Conservation (phyloP, 1,140 invertebrate genomes). For the Globodera ellingtonae region DNA sequence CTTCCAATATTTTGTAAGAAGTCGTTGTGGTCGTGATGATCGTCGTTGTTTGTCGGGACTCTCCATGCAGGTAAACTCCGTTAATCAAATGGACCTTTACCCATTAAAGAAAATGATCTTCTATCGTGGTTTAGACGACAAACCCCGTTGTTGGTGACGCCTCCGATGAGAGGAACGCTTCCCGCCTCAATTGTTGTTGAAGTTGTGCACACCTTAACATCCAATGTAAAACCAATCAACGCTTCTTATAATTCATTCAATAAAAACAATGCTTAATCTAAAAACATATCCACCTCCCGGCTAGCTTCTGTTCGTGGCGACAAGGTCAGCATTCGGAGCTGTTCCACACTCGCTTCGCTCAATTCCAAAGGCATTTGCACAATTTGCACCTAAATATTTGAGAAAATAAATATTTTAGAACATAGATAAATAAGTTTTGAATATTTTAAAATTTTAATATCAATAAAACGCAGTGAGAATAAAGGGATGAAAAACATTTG, state of each 20-base stretch:
- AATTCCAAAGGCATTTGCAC: constrained; percentile 44
- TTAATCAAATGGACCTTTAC: constrained; percentile 27
- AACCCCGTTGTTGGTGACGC: constrained; percentile 24
- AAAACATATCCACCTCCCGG: constrained; percentile 26
- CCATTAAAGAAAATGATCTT: background rate
- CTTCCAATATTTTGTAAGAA: constrained; percentile 47
- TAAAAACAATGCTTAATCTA: background rate
- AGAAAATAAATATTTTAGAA: background rate
- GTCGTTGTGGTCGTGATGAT: constrained; percentile 51
- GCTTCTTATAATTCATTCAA: too few relatives aligned
- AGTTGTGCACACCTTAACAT: constrained; percentile 36
- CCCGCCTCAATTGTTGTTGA: constrained; percentile 46
- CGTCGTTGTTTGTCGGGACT: constrained; percentile 43
- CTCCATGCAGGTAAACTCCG: constrained; percentile 35
- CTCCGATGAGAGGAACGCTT: constrained; percentile 30
- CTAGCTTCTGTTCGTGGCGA: constrained; percentile 34
- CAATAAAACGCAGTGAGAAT: background rate
- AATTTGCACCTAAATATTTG: constrained; percentile 31
- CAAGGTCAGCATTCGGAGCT: constrained; percentile 27
- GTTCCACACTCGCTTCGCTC: constrained; percentile 20
- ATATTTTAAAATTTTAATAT: too few relatives aligned
- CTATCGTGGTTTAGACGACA: background rate
- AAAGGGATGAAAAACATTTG: background rate
- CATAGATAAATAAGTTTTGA: background rate
- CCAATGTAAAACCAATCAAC: background rate